Evolutionary conservation across 2,113 vertebrate genomes (phyloP).

Genomic region (Bubalus kerabau): DNA sequence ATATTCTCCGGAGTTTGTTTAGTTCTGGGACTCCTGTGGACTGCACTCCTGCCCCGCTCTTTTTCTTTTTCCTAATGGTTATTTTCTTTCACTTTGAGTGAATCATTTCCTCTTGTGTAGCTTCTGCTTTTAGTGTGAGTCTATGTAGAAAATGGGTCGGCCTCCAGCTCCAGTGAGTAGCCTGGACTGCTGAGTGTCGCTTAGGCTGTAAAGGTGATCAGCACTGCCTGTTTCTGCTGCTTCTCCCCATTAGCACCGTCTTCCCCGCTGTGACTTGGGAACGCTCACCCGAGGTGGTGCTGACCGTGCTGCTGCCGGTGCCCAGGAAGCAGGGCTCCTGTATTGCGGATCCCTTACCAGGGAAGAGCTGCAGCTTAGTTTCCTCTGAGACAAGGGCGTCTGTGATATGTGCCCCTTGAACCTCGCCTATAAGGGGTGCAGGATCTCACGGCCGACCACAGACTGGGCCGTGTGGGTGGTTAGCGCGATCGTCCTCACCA

Average conservation of each 20-base stretch:
- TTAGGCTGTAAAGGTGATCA: neutral
- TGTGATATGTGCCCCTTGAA: too few species aligned
- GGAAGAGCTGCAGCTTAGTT: rapidly evolving
- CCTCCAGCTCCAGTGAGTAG: neutral
- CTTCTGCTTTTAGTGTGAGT: neutral
- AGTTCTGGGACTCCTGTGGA: neutral
- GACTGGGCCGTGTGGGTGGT: neutral
- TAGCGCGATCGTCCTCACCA: rapidly evolving
- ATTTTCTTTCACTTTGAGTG: rapidly evolving
- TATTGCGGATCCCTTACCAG: rapidly evolving
- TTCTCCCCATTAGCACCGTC: rapidly evolving
- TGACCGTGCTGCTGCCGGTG: rapidly evolving
- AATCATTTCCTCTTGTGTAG: too few species aligned
- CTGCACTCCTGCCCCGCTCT: too few species aligned
- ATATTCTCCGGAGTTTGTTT: neutral
- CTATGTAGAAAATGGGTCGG: neutral
- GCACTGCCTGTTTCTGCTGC: neutral
- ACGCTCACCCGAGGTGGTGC: too few species aligned
- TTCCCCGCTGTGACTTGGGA: neutral
- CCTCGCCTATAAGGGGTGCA: rapidly evolving
- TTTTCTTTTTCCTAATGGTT: neutral
- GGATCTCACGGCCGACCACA: rapidly evolving
- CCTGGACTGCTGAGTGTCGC: rapidly evolving
- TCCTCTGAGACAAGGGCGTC: neutral
- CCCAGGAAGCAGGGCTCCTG: neutral